Conservation (phyloP, 2,888 invertebrate genomes). For the Mesopsocus fuscifrons region DNA sequence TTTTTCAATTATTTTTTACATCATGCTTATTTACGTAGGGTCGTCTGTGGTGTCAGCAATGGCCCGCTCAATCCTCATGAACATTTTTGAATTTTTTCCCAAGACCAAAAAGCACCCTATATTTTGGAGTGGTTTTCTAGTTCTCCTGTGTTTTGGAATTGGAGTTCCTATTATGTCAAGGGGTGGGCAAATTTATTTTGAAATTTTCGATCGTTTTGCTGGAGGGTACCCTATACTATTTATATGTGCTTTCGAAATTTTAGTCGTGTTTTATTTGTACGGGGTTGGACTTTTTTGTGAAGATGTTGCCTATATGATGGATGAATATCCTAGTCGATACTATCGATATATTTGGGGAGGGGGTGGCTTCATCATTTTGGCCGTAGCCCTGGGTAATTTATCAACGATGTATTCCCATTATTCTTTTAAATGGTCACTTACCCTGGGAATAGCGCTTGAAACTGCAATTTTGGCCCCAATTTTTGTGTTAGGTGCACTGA, state of each 20-base stretch:
- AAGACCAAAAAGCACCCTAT: no score
- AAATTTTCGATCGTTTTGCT: neutral
- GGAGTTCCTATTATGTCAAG: neutral
- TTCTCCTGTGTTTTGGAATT: neutral
- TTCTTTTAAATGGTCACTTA: no score
- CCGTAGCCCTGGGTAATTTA: no score
- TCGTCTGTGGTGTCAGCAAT: neutral
- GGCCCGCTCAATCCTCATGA: neutral
- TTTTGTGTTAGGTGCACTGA: no score
- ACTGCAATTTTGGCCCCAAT: no score
- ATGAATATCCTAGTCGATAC: neutral
- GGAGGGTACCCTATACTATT: neutral
- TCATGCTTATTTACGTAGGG: neutral
- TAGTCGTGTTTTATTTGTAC: neutral
- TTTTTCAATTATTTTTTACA: neutral
- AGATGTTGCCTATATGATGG: neutral
- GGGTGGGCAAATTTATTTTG: neutral
- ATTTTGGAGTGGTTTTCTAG: no score
- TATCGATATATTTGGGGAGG: neutral
- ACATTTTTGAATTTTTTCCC: no score
- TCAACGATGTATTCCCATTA: no score
- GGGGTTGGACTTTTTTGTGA: neutral
- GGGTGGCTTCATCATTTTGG: no score
- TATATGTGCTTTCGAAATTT: neutral
- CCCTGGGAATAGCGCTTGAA: no score